Conservation (phyloP, 2,797 vertebrate genomes). For the Trematocara caparti region DNA sequence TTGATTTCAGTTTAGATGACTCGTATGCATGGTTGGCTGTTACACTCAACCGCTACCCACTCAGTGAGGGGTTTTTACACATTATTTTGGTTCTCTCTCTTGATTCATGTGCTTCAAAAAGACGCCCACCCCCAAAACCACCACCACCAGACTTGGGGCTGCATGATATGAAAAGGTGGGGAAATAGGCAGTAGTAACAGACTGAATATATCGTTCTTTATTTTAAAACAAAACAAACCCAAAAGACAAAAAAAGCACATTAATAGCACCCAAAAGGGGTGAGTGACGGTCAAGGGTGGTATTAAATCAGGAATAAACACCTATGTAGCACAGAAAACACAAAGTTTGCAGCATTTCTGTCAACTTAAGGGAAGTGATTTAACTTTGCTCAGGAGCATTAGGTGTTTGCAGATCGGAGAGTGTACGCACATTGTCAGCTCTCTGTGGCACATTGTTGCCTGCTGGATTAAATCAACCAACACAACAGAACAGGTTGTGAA, state of each 20-base stretch:
- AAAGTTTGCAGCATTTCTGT: constrained; percentile 2
- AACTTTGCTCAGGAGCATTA: neutral
- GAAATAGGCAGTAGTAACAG: constrained; percentile 9
- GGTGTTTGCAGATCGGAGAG: neutral
- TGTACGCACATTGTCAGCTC: neutral
- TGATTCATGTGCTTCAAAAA: constrained; percentile 41
- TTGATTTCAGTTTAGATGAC: constrained; percentile 70
- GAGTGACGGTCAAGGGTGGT: neutral
- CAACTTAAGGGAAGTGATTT: neutral
- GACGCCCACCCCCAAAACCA: constrained; percentile 20
- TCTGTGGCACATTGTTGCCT: neutral
- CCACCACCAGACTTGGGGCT: constrained; percentile 34
- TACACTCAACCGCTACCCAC: constrained; percentile 58
- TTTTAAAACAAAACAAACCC: neutral
- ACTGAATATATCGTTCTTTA: neutral
- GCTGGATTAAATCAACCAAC: neutral
- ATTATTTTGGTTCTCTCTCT: constrained; percentile 1
- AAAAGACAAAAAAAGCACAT: neutral
- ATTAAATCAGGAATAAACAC: neutral
- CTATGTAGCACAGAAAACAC: neutral
- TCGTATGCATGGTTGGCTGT: constrained; percentile 58
- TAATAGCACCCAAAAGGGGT: neutral
- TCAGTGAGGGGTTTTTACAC: constrained; percentile 51
- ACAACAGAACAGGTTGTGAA: neutral
- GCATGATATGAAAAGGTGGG: constrained; percentile 32